Evolutionary conservation across 2,797 vertebrate genomes (phyloP), one percentile per base, ranked within the genome.

Genomic region (Eulemur albifrons): DNA sequence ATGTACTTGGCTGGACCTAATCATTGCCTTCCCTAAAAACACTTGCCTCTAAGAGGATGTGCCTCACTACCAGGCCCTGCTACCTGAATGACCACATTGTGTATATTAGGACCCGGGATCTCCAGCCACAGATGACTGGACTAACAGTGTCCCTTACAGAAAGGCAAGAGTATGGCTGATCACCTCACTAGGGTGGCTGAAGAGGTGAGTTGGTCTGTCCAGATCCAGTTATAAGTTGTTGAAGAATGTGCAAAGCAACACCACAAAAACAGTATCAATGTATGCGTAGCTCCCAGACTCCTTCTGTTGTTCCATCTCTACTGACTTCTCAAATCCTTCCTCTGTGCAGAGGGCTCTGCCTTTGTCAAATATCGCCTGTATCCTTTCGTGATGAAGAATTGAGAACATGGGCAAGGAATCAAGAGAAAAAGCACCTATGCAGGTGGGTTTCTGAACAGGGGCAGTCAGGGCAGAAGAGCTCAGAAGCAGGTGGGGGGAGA

Each of bases 281-380:
- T 13, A 2, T 32, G 1, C 32, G 17, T 15, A 35, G 0, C 30
- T 32, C 32, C 10, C 6, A 72, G n/a, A 3, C 4, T n/a, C 2
- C 4, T 61, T 45, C 40, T 7, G 27, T 70, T n/a, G 10, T 5
- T 11, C n/a, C n/a, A 9, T 72, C 59, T 54, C 5, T 43, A 9
- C 17, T 90, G 20, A 27, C 0, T 4, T 3, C 30, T 69, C 52
- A 59, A 59, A 30, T 40, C 9, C 27, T 52, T 72, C 43, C 35
- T 35, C 35, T 69, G n/a, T 79, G 40, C 10, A 32, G 32, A 82
- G 8, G 40, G 23, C 20, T 75, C 23, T 67, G 4, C 13, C 20
- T 85, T 70, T 88, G 23, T 61, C 32, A 88, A 88, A 85, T 12
- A 38, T 25, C 27, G 89, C 45, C 20, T 59, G 70, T 43, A 27